Evolutionary conservation across 1,140 invertebrate species (phyloP), one percentile per base, ranked within the genome.

Genomic region (Bombus pyrosoma): DNA sequence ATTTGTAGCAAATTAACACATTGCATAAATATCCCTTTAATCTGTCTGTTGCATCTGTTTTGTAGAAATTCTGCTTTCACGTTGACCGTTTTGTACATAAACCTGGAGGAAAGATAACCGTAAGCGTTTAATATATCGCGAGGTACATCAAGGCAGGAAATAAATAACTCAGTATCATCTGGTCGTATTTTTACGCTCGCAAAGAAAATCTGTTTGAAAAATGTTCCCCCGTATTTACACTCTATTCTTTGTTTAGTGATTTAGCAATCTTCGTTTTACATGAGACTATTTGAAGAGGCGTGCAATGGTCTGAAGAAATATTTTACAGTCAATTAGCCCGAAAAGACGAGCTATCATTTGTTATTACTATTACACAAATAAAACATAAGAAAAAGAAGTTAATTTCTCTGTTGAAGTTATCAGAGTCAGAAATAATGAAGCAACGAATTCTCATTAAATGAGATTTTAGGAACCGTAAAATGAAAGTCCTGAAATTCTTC

Each of bases 41-140:
- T 62, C 53, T 78, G 75, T 71, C 75, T 39, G 32, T 22, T n/a
- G 66, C 82, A 39, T 62, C 82, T 71, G 75, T 34, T 71, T 43
- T 34, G 53, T 79, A 32, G 39, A 84, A 84, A 62, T 47, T 37
- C 62, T 10, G 66, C 15, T 25, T 39, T 41, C 28, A 4, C 74
- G 66, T 71, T 84, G 41, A 84, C 72, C 82, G 39, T 84, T 84
- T 47, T 79, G 6, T 6, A 32, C 22, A 22, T 32, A 34, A 72
- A 62, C 47, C 22, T n/a, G n/a, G 22, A 59, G 39, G 66, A 59
- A 78, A 62, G 82, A 79, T 78, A 84, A 84, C 75, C 53, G 82
- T 78, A 43, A 78, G 74, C 82, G 43, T 78, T 84, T 84, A 84
- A 84, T 84, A 84, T 72, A 84, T 75, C 82, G 53, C 53, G 47